Evolutionary conservation across 2,797 vertebrate genomes (phyloP).

Genomic region (Enteromius radiatus): DNA sequence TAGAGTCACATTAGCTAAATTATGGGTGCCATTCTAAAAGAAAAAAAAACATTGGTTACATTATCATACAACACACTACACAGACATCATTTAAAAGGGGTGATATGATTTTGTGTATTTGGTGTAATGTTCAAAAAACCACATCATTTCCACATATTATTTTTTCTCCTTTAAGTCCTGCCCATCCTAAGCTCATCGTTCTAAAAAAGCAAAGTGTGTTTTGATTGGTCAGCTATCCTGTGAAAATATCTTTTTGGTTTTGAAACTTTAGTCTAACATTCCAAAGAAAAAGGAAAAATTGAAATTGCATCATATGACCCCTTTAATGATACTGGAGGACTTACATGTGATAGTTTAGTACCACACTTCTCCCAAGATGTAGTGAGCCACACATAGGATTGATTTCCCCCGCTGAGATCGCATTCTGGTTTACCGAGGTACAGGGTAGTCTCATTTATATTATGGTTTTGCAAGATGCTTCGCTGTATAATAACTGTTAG

Average conservation of each 20-base stretch:
- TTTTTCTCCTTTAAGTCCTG: too few species aligned
- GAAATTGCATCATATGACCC: too few species aligned
- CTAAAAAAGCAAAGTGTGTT: too few species aligned
- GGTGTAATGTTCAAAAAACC: too few species aligned
- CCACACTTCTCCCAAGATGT: constrained; percentile 80
- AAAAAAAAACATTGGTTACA: constrained; percentile 42
- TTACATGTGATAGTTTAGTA: constrained; percentile 77
- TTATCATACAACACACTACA: background rate
- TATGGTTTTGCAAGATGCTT: constrained; percentile 73
- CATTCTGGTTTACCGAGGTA: constrained; percentile 84
- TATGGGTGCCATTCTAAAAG: constrained; percentile 82
- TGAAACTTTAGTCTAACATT: too few species aligned
- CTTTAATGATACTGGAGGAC: constrained; percentile 52
- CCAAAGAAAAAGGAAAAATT: too few species aligned
- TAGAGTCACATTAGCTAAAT: constrained; percentile 76
- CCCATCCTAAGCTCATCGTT: too few species aligned
- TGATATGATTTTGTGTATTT: too few species aligned
- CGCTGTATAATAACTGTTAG: constrained; percentile 77
- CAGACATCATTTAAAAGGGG: background rate
- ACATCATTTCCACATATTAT: too few species aligned
- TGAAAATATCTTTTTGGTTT: too few species aligned
- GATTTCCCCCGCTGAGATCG: constrained; percentile 72
- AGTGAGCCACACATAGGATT: constrained; percentile 77
- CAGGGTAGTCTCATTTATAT: constrained; percentile 75
- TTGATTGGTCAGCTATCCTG: too few species aligned